Conservation (phyloP, 2,113 vertebrate genomes). For the Capreolus pygargus region DNA sequence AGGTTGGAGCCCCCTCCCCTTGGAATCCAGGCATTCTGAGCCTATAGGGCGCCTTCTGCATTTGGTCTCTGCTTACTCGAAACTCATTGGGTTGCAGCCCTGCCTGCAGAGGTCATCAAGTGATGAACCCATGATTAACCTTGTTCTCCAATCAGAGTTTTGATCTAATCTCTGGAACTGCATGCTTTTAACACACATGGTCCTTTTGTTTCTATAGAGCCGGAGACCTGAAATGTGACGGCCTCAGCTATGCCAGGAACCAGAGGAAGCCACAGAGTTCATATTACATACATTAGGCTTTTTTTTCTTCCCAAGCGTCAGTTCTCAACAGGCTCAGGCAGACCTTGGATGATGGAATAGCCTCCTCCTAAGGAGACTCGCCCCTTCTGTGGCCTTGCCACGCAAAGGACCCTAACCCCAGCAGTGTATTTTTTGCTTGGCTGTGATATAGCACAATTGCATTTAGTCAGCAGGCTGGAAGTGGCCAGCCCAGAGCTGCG, state of each 20-base stretch:
- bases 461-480: conserved; percentile 64
- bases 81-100: conserved; percentile 21
- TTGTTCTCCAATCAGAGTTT: conserved; percentile 60
- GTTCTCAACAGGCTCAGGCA: conserved; percentile 34
- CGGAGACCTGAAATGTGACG: conserved; percentile 48
- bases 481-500: conserved; percentile 52
- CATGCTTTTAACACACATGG: conserved; percentile 6
- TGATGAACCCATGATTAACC: conserved; percentile 62
- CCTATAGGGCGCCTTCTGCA: not conserved
- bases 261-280: conserved; percentile 55
- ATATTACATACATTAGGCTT: conserved; percentile 39
- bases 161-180: conserved; percentile 57
- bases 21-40: conserved; percentile 22
- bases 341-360: conserved; percentile 18
- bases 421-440: conserved; percentile 39
- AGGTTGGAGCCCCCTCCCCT: not conserved
- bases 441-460: not conserved
- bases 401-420: conserved; percentile 12
- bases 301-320: not conserved
- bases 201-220: conserved; percentile 60
- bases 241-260: not conserved
- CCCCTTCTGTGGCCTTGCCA: not conserved
- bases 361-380: conserved; percentile 17
- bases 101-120: conserved; percentile 38
- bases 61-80: not conserved